A percentile compares a stretch with the other conserved stretches of the same genome.
Evolutionary conservation across 2,113 vertebrate species (phyloP).

Genomic region (Hoplias malabaricus): DNA sequence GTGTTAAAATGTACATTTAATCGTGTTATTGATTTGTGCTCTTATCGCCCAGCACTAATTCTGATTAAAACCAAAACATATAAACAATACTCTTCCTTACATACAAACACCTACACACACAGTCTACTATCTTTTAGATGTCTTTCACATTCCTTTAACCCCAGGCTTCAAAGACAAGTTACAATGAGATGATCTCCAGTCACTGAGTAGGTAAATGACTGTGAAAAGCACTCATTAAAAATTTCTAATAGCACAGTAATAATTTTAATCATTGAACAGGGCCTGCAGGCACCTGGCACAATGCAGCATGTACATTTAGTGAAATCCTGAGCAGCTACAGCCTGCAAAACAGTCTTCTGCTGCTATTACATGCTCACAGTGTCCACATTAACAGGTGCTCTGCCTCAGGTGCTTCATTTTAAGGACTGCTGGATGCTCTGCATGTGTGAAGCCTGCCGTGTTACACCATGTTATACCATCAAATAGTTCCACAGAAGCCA

Average conservation of each 20-base stretch:
- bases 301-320: constrained; percentile 10
- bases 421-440: constrained; percentile 75
- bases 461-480: constrained; percentile 71
- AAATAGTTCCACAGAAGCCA: constrained; percentile 71
- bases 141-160: constrained; percentile 1
- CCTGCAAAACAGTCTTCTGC: constrained; percentile 13
- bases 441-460: constrained; percentile 43
- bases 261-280: constrained; percentile 31
- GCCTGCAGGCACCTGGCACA: constrained; percentile 27
- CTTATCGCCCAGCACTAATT: too few species aligned
- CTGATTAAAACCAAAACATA: too few species aligned
- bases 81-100: too few species aligned
- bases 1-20: too few species aligned
- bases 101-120: neutral
- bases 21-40: too few species aligned
- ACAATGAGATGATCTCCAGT: constrained; percentile 15
- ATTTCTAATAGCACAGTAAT: constrained; percentile 41
- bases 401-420: constrained; percentile 76
- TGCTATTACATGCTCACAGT: constrained; percentile 29
- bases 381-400: constrained; percentile 66
- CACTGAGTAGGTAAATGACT: constrained; percentile 26
- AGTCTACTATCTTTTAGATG: neutral
- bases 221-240: constrained; percentile 33
- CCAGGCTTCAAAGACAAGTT: neutral
- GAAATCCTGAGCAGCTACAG: constrained; percentile 18